Percentiles rank a stretch among this genome's conserved stretches.
Evolutionary conservation across 53 echinoderm and acorn worm species (phyloP).

Genomic region (Astropecten irregularis): DNA sequence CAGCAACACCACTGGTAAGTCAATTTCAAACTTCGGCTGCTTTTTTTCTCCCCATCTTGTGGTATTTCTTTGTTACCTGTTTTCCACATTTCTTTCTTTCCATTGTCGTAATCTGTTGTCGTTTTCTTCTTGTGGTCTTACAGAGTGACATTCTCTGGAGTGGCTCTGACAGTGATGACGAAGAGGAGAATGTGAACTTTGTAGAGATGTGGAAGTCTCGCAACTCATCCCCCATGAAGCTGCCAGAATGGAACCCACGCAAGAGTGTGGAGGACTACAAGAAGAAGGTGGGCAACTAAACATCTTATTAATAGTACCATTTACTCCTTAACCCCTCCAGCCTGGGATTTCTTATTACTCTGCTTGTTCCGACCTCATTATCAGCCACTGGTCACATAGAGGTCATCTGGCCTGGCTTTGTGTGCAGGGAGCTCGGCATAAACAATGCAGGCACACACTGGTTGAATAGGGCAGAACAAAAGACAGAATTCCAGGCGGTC

Average conservation of each 20-base stretch:
- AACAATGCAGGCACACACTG: too few relatives aligned
- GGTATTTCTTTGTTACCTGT: too few relatives aligned
- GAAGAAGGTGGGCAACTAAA: slow-evolving; percentile 54
- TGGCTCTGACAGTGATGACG: slow-evolving; percentile 80
- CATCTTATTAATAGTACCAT: background rate
- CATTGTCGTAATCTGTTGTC: too few relatives aligned
- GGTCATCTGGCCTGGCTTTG: too few relatives aligned
- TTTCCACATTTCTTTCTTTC: too few relatives aligned
- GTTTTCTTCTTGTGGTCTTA: slow-evolving; percentile 1
- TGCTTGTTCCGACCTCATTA: too few relatives aligned
- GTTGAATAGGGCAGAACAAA: too few relatives aligned
- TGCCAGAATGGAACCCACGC: slow-evolving; percentile 76
- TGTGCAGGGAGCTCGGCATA: too few relatives aligned
- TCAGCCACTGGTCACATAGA: too few relatives aligned
- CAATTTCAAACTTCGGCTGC: background rate
- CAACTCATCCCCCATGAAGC: slow-evolving; percentile 67
- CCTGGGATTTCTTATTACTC: background rate
- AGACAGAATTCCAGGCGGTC: too few relatives aligned
- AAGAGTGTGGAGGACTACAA: slow-evolving; percentile 77
- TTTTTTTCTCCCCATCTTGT: background rate
- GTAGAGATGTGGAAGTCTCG: slow-evolving; percentile 94
- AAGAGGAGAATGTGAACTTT: slow-evolving; percentile 82
- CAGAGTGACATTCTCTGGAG: slow-evolving; percentile 84
- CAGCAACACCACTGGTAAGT: slow-evolving; percentile 79
- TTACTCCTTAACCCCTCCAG: background rate